phyloP scores from a whole-genome alignment of 2,888 invertebrate species.

The Synanthedon vespiformis region DNA sequence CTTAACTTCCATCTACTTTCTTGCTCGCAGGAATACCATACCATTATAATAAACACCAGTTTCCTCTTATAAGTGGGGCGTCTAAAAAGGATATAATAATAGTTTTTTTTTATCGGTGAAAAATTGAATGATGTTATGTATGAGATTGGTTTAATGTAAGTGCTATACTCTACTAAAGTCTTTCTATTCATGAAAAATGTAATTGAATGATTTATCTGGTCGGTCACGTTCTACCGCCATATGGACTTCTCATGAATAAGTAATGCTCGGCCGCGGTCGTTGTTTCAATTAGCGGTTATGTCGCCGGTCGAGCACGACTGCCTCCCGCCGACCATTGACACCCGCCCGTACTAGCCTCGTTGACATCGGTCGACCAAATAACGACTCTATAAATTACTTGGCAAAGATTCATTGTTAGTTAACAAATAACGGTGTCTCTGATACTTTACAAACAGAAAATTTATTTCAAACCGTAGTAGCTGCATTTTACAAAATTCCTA shows the following conservation, averaged over 20 bases:
- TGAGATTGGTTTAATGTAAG: too few species aligned
- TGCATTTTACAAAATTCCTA: constrained; percentile 5
- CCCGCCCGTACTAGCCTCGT: constrained; percentile 4
- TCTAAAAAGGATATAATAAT: constrained; percentile 13
- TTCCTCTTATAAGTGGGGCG: too few species aligned
- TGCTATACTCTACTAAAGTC: not conserved
- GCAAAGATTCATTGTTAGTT: constrained; percentile 13
- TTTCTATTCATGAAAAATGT: constrained; percentile 54
- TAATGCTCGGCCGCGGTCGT: constrained; percentile 63
- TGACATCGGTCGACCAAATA: constrained; percentile 11
- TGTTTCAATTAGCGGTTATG: constrained; percentile 69
- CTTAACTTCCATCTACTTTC: constrained; percentile 29
- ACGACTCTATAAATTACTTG: constrained; percentile 22
- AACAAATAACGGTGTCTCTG: too few species aligned
- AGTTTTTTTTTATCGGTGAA: constrained; percentile 2
- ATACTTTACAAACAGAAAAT: constrained; percentile 4
- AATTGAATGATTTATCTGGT: constrained; percentile 66
- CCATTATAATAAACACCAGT: not conserved
- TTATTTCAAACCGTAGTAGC: constrained; percentile 14
- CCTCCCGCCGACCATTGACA: constrained; percentile 23
- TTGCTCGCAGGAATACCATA: constrained; percentile 2
- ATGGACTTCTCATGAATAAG: constrained; percentile 69
- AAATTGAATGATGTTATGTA: too few species aligned
- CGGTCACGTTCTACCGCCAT: constrained; percentile 64
- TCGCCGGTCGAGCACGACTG: constrained; percentile 49